A percentile compares a stretch with the other conserved stretches of the same genome.
These are phyloP conservation scores for Onychostoma macrolepis DNA, from an alignment of 2,113 vertebrate genomes.

Conservation along the genomic window DNA sequence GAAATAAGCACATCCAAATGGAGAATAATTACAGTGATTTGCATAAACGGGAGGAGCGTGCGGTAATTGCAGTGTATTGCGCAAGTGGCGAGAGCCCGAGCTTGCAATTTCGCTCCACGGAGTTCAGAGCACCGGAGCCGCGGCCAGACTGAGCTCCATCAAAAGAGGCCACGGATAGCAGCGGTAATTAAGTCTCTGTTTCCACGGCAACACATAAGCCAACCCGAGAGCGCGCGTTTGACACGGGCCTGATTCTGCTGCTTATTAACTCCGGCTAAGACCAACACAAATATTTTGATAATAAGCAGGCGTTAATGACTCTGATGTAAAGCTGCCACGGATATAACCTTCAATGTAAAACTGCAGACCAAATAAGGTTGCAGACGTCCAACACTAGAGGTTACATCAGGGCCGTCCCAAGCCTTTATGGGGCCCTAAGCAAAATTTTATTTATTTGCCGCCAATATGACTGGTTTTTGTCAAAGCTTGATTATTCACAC, in stretches of 20 bases:
- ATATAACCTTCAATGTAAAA: background rate
- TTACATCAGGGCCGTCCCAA: too few species aligned
- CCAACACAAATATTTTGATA: conserved; percentile 68
- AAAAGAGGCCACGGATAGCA: conserved; percentile 58
- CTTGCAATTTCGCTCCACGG: conserved; percentile 47
- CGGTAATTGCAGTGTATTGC: conserved; percentile 78
- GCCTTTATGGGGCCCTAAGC: too few species aligned
- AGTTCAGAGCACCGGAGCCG: conserved; percentile 23
- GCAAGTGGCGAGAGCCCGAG: conserved; percentile 47
- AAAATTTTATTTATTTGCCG: too few species aligned
- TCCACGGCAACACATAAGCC: conserved; percentile 70
- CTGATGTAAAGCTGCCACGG: conserved; percentile 58
- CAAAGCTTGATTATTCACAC: too few species aligned
- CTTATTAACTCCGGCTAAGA: conserved; percentile 57
- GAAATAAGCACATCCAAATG: conserved; percentile 71
- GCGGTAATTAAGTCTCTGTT: conserved; percentile 75
- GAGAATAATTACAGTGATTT: conserved; percentile 82
- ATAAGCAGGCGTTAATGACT: conserved; percentile 68
- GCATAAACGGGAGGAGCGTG: conserved; percentile 62
- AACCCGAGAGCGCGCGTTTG: conserved; percentile 49
- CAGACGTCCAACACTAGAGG: background rate
- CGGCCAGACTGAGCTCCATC: conserved; percentile 49
- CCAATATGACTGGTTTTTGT: too few species aligned
- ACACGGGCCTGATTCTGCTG: conserved; percentile 41
- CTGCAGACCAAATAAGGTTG: background rate